Evolutionary conservation across 2,113 vertebrate species (phyloP), one percentile per base, ranked within the genome.

Genomic region (Heloderma charlesbogerti): DNA sequence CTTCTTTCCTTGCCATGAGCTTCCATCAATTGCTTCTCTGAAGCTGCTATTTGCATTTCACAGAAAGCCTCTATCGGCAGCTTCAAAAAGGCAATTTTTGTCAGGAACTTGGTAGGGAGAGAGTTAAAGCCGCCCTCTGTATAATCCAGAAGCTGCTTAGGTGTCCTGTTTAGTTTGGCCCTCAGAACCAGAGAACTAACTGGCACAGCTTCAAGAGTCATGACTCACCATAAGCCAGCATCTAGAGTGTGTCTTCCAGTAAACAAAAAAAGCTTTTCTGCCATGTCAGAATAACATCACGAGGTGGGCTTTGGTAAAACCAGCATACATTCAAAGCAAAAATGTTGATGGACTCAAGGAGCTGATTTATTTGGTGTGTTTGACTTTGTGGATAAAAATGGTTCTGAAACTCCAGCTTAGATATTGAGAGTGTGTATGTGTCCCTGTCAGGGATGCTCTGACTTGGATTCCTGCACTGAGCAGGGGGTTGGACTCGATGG

Each of bases 211-310:
- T 75, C 37, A 13, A 89, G 69, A 81, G 0, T 6, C 0, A 13
- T 48, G 88, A 88, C 45, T 79, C 16, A 51, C 31, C 81, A 3
- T 0, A 37, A 45, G 8, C 54, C 6, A 74, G 75, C 40, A 82
- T 80, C 86, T 83, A 82, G 15, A 84, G 54, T 0, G 0, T 54
- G 66, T 57, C 54, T 34, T 1, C 63, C 6, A 15, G 45, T 34
- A 15, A 40, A 45, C 72, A 20, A 88, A 0, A 0, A 82, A 89
- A 57, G 77, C 40, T 86, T 72, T 79, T 18, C 15, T 94, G 92
- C 87, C 69, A 88, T 94, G 91, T 93, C 90, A 3, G 69, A 92
- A 92, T 91, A 91, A 95, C 94, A 93, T 87, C 94, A 80, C 89
- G 83, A 91, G 96, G 93, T 92, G 87, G 51, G 69, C 72, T 88